Conservation (phyloP, 2,797 vertebrate species). For the Periparus ater region DNA sequence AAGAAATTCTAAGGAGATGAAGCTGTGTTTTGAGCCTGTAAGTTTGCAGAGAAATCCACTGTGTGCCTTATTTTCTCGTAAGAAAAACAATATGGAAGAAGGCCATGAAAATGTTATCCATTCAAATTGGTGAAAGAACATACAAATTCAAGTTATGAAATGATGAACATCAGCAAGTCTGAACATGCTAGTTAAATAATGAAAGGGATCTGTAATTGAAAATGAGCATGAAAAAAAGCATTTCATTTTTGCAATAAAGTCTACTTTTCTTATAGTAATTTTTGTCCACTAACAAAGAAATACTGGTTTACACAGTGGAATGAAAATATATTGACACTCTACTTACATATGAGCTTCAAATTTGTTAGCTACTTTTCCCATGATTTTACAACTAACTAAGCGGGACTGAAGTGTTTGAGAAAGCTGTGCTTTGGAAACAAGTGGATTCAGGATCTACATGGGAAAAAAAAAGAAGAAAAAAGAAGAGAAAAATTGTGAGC, state of each 20-base stretch:
- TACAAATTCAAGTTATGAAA: neutral
- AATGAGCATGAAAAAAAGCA: neutral
- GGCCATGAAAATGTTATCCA: neutral
- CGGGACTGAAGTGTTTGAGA: slow-evolving; percentile 90
- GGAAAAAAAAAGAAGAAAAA: slow-evolving; percentile 24
- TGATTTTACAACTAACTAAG: slow-evolving; percentile 90
- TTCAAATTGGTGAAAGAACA: neutral
- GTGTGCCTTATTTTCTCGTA: neutral
- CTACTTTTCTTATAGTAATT: neutral
- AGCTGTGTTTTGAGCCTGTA: neutral
- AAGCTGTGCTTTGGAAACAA: slow-evolving; percentile 90
- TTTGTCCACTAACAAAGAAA: slow-evolving; percentile 29
- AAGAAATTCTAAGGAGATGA: neutral
- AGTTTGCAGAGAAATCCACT: neutral
- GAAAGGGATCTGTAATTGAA: neutral
- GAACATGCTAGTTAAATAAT: neutral
- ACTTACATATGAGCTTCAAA: slow-evolving; percentile 92
- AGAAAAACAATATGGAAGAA: neutral
- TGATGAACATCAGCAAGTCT: neutral
- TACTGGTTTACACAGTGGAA: neutral
- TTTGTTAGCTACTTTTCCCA: slow-evolving; percentile 91
- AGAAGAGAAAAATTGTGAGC: neutral
- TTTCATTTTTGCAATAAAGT: neutral
- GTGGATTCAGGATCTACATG: slow-evolving; percentile 88
- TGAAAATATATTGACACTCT: slow-evolving; percentile 24